phyloP scores from a whole-genome alignment of 2,888 invertebrate species.

The Eueremaeus valkanovi region DNA sequence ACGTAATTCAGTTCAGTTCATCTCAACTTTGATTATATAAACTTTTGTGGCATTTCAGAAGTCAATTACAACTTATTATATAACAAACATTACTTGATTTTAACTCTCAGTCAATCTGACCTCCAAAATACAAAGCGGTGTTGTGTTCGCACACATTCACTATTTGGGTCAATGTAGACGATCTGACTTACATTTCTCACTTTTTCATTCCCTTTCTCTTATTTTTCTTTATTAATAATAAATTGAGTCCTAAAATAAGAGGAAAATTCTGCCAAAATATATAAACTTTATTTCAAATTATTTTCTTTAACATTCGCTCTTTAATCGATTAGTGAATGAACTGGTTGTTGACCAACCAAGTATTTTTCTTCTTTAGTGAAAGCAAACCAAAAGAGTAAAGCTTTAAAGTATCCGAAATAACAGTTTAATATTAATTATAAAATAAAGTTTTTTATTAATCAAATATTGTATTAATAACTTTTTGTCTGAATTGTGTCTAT shows the following conservation, averaged over 20 bases:
- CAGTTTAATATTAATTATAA: too few species aligned
- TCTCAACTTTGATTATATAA: neutral
- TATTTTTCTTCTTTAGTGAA: too few species aligned
- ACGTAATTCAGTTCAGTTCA: slow-evolving; percentile 21
- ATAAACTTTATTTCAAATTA: neutral
- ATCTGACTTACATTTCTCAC: slow-evolving; percentile 34
- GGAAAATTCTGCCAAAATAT: slow-evolving; percentile 19
- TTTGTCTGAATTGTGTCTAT: too few species aligned
- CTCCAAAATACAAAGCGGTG: slow-evolving; percentile 19
- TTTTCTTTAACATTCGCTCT: neutral
- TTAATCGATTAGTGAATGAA: neutral
- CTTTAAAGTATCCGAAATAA: too few species aligned
- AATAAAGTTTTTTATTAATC: too few species aligned
- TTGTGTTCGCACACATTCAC: too few species aligned
- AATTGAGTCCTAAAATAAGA: slow-evolving; percentile 22
- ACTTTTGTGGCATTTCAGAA: neutral
- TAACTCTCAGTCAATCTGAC: slow-evolving; percentile 15
- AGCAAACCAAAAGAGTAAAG: too few species aligned
- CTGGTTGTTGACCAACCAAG: neutral
- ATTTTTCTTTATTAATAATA: neutral
- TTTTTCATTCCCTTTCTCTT: slow-evolving; percentile 41
- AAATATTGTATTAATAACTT: too few species aligned
- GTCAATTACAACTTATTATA: neutral
- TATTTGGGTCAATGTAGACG: slow-evolving; percentile 29
- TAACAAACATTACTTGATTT: neutral